Conservation (phyloP, 1,140 invertebrate species). For the Megathymus violae region DNA sequence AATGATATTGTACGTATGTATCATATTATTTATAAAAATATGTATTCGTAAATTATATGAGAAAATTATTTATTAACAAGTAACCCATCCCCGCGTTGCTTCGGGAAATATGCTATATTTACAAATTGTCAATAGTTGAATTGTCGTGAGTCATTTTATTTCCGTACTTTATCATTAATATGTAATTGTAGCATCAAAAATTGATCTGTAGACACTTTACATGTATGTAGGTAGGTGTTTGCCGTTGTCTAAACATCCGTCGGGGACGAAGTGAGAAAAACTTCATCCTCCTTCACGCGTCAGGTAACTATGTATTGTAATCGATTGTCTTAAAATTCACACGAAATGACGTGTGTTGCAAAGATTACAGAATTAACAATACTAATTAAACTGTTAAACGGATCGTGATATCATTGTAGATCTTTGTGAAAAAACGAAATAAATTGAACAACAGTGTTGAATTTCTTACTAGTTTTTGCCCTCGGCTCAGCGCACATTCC, state of each 20-base stretch:
- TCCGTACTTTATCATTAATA: too few relatives aligned
- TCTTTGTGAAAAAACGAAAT: slow-evolving; percentile 23
- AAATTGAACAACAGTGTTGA: slow-evolving; percentile 30
- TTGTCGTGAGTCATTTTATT: too few relatives aligned
- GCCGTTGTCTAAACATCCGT: background rate
- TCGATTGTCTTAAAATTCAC: slow-evolving; percentile 6
- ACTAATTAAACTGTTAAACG: slow-evolving; percentile 28
- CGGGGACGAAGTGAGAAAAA: background rate
- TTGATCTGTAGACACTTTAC: too few relatives aligned
- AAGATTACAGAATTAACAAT: slow-evolving; percentile 21
- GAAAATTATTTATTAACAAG: too few relatives aligned
- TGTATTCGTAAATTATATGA: too few relatives aligned
- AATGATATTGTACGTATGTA: too few relatives aligned
- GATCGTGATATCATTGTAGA: slow-evolving; percentile 26
- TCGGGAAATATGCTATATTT: too few relatives aligned
- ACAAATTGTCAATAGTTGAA: too few relatives aligned
- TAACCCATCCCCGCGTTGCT: too few relatives aligned
- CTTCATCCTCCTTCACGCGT: background rate
- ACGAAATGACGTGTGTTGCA: slow-evolving; percentile 16
- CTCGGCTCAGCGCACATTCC: background rate
- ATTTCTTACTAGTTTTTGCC: background rate
- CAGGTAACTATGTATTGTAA: background rate
- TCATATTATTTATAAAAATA: too few relatives aligned
- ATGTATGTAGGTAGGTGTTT: too few relatives aligned
- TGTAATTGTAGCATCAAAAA: too few relatives aligned